Base-by-base conservation (phyloP, 2,888 invertebrate species). In the Perithous albicinctus region DNA sequence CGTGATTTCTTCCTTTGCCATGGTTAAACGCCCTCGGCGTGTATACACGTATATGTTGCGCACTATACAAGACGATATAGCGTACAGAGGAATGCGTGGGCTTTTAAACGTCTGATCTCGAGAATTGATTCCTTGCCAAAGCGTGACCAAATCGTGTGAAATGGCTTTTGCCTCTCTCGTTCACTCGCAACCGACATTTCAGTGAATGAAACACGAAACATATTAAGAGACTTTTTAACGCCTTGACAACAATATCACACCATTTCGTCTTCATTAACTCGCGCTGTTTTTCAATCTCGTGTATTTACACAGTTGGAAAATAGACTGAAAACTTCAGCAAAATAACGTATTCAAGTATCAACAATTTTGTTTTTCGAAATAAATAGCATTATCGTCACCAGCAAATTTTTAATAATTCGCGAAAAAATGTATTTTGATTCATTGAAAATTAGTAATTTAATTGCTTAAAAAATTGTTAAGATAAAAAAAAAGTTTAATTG, bases 41-140 rank as follows among this genome's bases (percentile, higher is more conserved):
- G 7, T 70, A 10, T 41, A 35, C 23, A 69, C 2, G 23, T 69
- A 38, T 26, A 29, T 69, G 23, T 48, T 35, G 29, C 20, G 1
- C 29, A 26, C 41, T 41, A n/a, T 41, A 35, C 2, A 38, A n/a
- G n/a, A n/a, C 23, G 7, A n/a, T 69, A n/a, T 18, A 35, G n/a
- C 35, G 32, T 66, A 26, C n/a, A 29, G 41, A 54, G 38, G 7
- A 5, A 32, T 20, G 73, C 73, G 73, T 74, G 73, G 73, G 73
- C 23, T 63, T 63, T 15, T n/a, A n/a, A n/a, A 2, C 46, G 67
- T 41, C 61, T 51, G 18, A 10, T 51, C 23, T 10, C 29, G 61
- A 48, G 38, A 77, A 51, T 69, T 61, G 77, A 77, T 69, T 69
- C 59, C 23, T 29, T 41, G 69, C 75, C 66, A 66, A 63, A 74